Evolutionary conservation across 2,888 invertebrate genomes (phyloP).

Genomic region (Thera britannica): DNA sequence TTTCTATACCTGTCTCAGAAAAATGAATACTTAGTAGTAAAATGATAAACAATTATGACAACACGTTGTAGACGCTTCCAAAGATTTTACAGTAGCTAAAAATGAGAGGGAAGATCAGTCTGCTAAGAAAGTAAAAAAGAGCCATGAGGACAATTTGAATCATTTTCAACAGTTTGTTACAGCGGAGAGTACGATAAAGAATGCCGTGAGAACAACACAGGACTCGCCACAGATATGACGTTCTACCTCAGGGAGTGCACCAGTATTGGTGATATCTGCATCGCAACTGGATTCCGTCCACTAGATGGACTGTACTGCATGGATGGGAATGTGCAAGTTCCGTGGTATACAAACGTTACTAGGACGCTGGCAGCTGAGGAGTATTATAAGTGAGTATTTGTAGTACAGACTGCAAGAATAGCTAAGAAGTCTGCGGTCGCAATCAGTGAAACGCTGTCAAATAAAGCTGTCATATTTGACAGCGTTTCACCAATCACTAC

Average conservation of each 20-base stretch:
- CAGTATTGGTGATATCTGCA: constrained; percentile 80
- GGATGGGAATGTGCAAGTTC: constrained; percentile 58
- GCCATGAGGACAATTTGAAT: neutral
- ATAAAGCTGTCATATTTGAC: too few relatives aligned
- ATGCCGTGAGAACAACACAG: constrained; percentile 75
- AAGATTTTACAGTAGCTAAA: too few relatives aligned
- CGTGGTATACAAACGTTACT: constrained; percentile 81
- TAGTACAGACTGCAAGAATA: too few relatives aligned
- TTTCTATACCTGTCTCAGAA: too few relatives aligned
- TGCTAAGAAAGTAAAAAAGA: too few relatives aligned
- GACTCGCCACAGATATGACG: constrained; percentile 66
- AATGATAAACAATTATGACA: too few relatives aligned
- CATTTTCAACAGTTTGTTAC: constrained; percentile 83
- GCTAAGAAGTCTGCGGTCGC: too few relatives aligned
- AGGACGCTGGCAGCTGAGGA: constrained; percentile 87
- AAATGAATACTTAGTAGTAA: too few relatives aligned
- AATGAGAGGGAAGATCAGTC: too few relatives aligned
- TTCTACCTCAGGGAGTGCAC: constrained; percentile 82
- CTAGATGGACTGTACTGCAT: constrained; percentile 77
- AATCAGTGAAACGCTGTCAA: too few relatives aligned
- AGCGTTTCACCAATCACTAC: too few relatives aligned
- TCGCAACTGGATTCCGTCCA: constrained; percentile 61
- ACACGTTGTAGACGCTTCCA: too few relatives aligned
- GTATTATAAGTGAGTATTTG: constrained; percentile 86
- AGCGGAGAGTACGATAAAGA: constrained; percentile 85